Conservation (phyloP, 2,888 invertebrate genomes). For the Polydrusus cervinus region DNA sequence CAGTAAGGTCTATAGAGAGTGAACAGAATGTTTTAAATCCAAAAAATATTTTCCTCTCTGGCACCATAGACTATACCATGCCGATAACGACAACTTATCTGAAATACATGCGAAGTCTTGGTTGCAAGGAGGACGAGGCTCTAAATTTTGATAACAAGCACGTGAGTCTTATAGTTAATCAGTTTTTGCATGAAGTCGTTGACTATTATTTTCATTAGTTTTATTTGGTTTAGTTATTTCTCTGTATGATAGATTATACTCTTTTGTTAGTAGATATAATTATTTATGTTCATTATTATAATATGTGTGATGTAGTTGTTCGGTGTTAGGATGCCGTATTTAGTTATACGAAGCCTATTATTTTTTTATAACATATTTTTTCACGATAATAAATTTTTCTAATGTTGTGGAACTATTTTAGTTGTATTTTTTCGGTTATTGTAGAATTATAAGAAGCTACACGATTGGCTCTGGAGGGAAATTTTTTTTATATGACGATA, state of each 20-base stretch:
- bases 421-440: too few species aligned
- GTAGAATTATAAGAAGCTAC: too few species aligned
- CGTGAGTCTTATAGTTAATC: conserved; percentile 73
- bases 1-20: conserved; percentile 70
- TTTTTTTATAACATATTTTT: too few species aligned
- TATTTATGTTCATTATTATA: neutral
- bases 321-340: too few species aligned
- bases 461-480: too few species aligned
- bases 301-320: too few species aligned
- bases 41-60: conserved; percentile 67
- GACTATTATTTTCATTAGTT: conserved; percentile 66
- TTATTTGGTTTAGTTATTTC: neutral
- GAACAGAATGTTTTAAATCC: conserved; percentile 63
- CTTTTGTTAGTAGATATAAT: neutral
- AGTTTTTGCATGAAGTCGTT: conserved; percentile 68
- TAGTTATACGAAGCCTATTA: too few species aligned
- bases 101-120: conserved; percentile 86
- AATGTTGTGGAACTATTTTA: too few species aligned
- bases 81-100: conserved; percentile 93
- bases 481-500: too few species aligned
- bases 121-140: conserved; percentile 77
- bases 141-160: conserved; percentile 75
- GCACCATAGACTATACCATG: conserved; percentile 85
- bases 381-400: too few species aligned
- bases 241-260: neutral